Conservation (phyloP, 1,140 invertebrate genomes). For the Parapsyche elsis region DNA sequence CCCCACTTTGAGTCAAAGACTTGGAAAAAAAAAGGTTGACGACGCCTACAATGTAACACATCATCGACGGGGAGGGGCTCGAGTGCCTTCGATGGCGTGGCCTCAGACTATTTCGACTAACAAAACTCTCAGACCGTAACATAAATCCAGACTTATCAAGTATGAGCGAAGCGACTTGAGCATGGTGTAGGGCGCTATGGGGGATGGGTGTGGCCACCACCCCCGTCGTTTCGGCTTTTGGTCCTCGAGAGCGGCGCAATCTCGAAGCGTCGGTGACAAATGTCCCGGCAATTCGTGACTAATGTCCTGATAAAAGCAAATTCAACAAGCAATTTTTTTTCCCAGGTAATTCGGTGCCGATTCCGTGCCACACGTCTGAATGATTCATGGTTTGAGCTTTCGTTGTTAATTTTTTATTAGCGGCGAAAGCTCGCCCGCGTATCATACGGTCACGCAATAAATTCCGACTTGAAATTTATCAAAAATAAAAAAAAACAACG, state of each 20-base stretch:
- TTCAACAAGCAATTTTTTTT: constrained; percentile 33
- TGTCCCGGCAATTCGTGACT: constrained; percentile 27
- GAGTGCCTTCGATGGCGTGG: constrained; percentile 26
- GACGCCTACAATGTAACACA: neutral
- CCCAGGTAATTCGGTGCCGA: neutral
- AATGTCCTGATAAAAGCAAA: constrained; percentile 33
- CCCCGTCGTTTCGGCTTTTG: too few relatives aligned
- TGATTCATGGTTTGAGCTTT: neutral
- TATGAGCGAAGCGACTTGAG: neutral
- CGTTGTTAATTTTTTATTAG: constrained; percentile 8
- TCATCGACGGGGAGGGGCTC: neutral
- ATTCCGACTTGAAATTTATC: too few relatives aligned
- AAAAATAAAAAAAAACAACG: too few relatives aligned
- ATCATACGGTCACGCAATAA: too few relatives aligned
- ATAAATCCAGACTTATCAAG: constrained; percentile 40
- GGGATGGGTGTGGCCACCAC: neutral
- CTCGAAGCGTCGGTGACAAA: constrained; percentile 35
- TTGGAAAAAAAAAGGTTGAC: neutral
- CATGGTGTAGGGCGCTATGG: neutral
- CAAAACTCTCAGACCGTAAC: neutral
- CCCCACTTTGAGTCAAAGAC: neutral
- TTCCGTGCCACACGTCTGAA: neutral
- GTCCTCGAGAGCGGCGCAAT: neutral
- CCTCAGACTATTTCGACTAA: constrained; percentile 26
- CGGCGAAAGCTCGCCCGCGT: neutral